Percentiles rank a stretch among this genome's conserved stretches.
These are phyloP conservation scores for Mylabris sibirica DNA, from an alignment of 2,888 invertebrate genomes.

Conservation along the genomic window DNA sequence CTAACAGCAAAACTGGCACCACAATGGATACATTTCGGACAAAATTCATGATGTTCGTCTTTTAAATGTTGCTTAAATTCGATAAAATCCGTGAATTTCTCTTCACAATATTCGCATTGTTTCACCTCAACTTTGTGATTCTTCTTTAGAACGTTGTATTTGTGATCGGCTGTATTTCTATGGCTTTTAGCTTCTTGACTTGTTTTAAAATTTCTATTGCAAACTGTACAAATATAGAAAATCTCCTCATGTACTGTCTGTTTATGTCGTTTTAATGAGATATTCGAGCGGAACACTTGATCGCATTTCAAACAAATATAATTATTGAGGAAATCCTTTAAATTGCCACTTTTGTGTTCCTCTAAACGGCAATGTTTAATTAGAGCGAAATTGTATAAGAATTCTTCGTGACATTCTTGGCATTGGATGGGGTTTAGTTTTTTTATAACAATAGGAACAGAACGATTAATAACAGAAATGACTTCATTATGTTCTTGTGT, in stretches of 20 bases:
- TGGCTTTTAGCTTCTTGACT: slow-evolving; percentile 71
- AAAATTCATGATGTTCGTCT: slow-evolving; percentile 68
- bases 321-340: slow-evolving; percentile 63
- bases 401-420: slow-evolving; percentile 71
- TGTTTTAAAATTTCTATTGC: slow-evolving; percentile 70
- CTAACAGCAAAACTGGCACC: slow-evolving; percentile 73
- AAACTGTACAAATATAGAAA: slow-evolving; percentile 74
- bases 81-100: slow-evolving; percentile 64
- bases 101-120: slow-evolving; percentile 70
- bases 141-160: slow-evolving; percentile 65
- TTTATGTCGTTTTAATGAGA: slow-evolving; percentile 74
- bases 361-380: slow-evolving; percentile 67
- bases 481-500: slow-evolving; percentile 76
- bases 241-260: slow-evolving; percentile 68
- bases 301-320: slow-evolving; percentile 70
- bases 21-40: slow-evolving; percentile 75
- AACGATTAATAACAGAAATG: slow-evolving; percentile 77
- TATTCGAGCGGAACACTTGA: slow-evolving; percentile 67
- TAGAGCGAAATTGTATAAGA: slow-evolving; percentile 79
- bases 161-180: slow-evolving; percentile 71
- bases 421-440: slow-evolving; percentile 73
- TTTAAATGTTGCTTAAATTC: slow-evolving; percentile 71
- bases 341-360: slow-evolving; percentile 53
- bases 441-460: slow-evolving; percentile 80
- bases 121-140: slow-evolving; percentile 58